A percentile compares a stretch with the other conserved stretches of the same genome.
These are phyloP conservation scores for Elysia crispata DNA, from an alignment of 2,888 invertebrate genomes.

Conservation along the genomic window DNA sequence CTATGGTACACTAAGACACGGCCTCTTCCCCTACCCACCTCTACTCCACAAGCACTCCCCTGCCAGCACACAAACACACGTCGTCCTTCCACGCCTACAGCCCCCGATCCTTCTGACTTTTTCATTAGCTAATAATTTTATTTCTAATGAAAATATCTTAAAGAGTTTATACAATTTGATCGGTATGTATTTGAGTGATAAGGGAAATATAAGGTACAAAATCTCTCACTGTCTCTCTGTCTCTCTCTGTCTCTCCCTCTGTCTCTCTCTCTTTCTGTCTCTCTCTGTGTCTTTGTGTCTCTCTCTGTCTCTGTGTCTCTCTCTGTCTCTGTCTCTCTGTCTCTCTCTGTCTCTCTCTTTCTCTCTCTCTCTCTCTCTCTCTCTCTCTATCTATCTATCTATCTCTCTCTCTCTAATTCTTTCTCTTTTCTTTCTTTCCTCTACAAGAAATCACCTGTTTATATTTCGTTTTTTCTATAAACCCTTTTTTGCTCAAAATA, in stretches of 20 bases:
- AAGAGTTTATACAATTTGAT: no score
- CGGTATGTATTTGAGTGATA: no score
- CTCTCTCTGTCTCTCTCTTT: no score
- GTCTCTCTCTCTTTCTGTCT: conserved; percentile 33
- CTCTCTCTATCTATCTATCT: background rate
- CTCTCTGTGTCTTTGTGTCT: conserved; percentile 33
- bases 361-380: conserved; percentile 25
- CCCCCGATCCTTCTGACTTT: background rate
- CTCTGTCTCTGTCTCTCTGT: no score
- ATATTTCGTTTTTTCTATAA: no score
- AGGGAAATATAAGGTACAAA: no score
- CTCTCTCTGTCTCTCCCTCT: conserved; percentile 18
- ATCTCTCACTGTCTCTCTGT: conserved; percentile 14
- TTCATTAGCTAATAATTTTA: background rate
- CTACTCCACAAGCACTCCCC: background rate
- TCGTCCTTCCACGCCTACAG: background rate
- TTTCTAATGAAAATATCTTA: no score
- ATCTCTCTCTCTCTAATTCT: no score
- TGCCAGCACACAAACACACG: background rate
- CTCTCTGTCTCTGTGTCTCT: background rate
- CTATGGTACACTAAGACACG: background rate
- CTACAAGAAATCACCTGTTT: no score
- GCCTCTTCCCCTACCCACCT: background rate
- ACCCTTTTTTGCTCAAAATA: no score
- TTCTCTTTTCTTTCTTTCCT: no score